Evolutionary conservation across 2,888 invertebrate genomes (phyloP).

Genomic region (Lochmaea capreae): DNA sequence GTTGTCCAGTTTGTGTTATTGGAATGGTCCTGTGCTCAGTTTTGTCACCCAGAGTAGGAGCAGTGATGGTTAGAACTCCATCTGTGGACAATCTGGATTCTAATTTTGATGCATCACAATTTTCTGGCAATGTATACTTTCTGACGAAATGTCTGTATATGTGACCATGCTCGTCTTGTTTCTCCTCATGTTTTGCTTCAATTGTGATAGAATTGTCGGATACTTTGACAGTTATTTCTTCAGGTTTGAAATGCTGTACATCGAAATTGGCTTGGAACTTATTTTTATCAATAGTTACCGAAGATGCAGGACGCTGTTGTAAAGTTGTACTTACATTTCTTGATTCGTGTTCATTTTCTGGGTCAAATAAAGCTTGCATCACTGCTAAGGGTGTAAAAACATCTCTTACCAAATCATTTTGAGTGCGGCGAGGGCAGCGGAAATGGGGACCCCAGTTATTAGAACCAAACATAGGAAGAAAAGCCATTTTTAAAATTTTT

Average conservation of each 20-base stretch:
- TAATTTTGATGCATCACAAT: slow-evolving; percentile 32
- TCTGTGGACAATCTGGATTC: slow-evolving; percentile 41
- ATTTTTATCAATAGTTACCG: slow-evolving; percentile 32
- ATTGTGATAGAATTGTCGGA: slow-evolving; percentile 38
- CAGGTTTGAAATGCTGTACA: slow-evolving; percentile 43
- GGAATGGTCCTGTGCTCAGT: slow-evolving; percentile 32
- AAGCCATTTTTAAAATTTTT: background rate
- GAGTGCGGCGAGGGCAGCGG: background rate
- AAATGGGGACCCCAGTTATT: background rate
- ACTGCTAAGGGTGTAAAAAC: background rate
- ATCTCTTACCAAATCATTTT: background rate
- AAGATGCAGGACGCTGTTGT: slow-evolving; percentile 18
- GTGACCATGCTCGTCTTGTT: slow-evolving; percentile 41
- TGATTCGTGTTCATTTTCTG: slow-evolving; percentile 22
- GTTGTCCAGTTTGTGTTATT: slow-evolving; percentile 36
- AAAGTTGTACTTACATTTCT: slow-evolving; percentile 24
- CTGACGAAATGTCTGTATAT: slow-evolving; percentile 42
- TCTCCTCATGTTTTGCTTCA: slow-evolving; percentile 41
- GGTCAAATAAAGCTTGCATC: slow-evolving; percentile 1
- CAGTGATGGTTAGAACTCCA: slow-evolving; percentile 38
- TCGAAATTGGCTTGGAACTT: slow-evolving; percentile 41
- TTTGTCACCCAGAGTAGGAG: slow-evolving; percentile 30
- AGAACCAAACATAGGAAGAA: slow-evolving; percentile 1
- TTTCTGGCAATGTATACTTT: slow-evolving; percentile 37
- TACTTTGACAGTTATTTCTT: slow-evolving; percentile 40